Percentiles rank a stretch among this genome's conserved stretches.
Conservation (phyloP, 2,113 vertebrate genomes). For the Astur gentilis region DNA sequence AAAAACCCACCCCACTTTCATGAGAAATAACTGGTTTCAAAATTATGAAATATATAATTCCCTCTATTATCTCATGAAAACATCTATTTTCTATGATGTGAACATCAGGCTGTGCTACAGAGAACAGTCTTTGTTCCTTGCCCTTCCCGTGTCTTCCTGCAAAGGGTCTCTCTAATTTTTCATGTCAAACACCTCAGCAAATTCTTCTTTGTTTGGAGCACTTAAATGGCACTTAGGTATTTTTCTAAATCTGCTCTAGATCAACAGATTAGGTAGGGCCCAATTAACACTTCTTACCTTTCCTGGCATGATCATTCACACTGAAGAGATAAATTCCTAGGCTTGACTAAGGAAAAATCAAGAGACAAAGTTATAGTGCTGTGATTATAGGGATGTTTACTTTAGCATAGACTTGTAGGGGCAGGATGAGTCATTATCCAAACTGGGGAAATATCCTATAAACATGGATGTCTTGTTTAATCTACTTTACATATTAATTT, state of each 20-base stretch:
- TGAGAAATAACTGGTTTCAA: neutral
- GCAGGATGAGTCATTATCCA: neutral
- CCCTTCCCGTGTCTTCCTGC: neutral
- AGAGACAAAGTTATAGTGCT: neutral
- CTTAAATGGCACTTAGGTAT: neutral
- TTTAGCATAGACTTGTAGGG: neutral
- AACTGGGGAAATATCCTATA: neutral
- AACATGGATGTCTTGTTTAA: neutral
- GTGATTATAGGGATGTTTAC: neutral
- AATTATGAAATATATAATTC: neutral
- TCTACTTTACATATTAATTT: neutral
- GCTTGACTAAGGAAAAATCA: neutral
- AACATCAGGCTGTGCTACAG: neutral
- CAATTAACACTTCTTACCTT: neutral
- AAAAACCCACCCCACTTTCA: rapidly evolving
- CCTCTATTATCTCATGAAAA: neutral
- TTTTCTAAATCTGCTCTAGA: neutral
- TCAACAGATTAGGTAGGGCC: neutral
- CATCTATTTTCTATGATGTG: neutral
- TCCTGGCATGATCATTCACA: neutral
- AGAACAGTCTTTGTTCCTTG: neutral
- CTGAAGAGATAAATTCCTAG: neutral
- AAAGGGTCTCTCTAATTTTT: neutral
- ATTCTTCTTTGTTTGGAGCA: neutral
- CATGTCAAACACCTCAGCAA: neutral